Percentiles rank a stretch among this genome's conserved stretches.
phyloP scores from a whole-genome alignment of 2,888 invertebrate genomes.

The Alloplasta piceator region DNA sequence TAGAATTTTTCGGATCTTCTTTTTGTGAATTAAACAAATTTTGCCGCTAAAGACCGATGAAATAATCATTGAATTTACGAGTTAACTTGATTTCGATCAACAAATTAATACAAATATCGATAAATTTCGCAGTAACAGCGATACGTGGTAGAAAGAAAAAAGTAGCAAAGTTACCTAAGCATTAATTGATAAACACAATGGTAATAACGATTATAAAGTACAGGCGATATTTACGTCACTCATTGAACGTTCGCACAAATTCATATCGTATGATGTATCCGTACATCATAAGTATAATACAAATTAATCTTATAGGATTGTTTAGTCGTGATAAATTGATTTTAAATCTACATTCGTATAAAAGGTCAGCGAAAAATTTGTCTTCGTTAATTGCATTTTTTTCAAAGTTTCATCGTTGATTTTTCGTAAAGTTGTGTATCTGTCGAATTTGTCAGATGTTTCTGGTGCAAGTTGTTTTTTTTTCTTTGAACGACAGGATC shows the following conservation, averaged over 20 bases:
- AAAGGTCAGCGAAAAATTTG: constrained; percentile 65
- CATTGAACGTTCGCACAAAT: constrained; percentile 42
- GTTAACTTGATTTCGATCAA: constrained; percentile 28
- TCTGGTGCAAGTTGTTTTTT: constrained; percentile 37
- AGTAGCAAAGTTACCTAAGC: constrained; percentile 40
- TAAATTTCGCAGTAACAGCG: constrained; percentile 22
- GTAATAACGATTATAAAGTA: constrained; percentile 45
- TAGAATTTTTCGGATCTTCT: background rate
- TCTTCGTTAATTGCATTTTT: constrained; percentile 30
- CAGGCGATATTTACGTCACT: constrained; percentile 33
- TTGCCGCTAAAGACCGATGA: constrained; percentile 31
- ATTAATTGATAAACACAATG: constrained; percentile 47
- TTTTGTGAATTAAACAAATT: constrained; percentile 30
- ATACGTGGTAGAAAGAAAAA: constrained; percentile 18
- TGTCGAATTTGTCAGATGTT: constrained; percentile 1
- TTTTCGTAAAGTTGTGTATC: constrained; percentile 6
- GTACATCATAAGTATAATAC: constrained; percentile 63
- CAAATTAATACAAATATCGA: constrained; percentile 9
- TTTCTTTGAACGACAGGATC: constrained; percentile 13
- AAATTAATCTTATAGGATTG: constrained; percentile 59
- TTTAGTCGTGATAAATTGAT: constrained; percentile 60
- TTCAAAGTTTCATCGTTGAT: constrained; percentile 17
- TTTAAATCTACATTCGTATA: constrained; percentile 64
- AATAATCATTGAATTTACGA: constrained; percentile 18
- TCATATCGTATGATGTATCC: constrained; percentile 14